Base-by-base conservation (phyloP, 2,797 vertebrate species). In the Onychomys arenicola region DNA sequence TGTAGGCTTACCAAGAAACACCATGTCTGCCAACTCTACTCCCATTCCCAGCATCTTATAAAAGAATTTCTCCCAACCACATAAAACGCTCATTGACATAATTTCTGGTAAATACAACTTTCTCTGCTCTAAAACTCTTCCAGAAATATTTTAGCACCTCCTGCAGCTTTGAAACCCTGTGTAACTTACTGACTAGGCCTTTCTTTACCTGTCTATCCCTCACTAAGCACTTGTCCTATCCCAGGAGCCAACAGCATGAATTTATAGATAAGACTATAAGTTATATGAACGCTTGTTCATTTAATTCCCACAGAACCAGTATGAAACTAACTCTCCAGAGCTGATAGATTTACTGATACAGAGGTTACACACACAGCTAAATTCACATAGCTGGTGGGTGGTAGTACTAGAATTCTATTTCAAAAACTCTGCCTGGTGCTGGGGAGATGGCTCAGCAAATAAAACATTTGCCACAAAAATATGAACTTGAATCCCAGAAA, bases 41-140 rank as follows among this genome's bases (percentile, higher is more conserved):
- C 7, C 52, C 34, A 21, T 55, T 84, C n/a, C 34, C 63, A 63
- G 49, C n/a, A 83, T 55, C 11, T 93, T 49, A 46, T 32, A n/a
- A 91, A 95, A 83, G 55, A 84, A 75, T n/a, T 43, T 87, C 83
- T 94, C 52, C 32, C 63, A 32, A 76, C 9, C 59, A 78, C 78
- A 32, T 73, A 76, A 94, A 94, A 77, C 71, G 43, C 4, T 85
- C 52, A 32, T 11, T 46, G 84, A 92, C 7, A 84, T n/a, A 49
- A 90, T 43, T 84, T 92, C 65, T 23, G 4, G 10, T 46, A 88
- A 85, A 21, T 46, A 84, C 75, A 59, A 13, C 46, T 57, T 85
- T 87, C 65, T 73, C 81, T 59, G 11, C 76, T 46, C 86, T 43
- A 93, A 82, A 90, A 78, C 23, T 69, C 29, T 69, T 77, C 83